Evolutionary conservation across 2,797 vertebrate species (phyloP).

Genomic region (Urosaurus nigricauda): DNA sequence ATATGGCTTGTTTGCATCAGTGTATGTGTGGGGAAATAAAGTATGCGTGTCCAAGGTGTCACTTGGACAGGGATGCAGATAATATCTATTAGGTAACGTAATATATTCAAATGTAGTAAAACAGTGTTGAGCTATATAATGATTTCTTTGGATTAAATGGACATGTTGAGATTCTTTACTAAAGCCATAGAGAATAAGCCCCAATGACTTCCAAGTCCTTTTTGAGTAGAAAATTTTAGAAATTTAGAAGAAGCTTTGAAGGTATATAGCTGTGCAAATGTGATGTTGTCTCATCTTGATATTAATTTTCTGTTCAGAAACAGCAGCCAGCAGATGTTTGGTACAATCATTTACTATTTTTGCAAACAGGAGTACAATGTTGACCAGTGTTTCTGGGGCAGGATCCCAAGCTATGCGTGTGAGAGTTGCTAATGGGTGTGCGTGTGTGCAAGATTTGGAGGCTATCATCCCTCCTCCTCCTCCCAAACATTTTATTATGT

Average conservation of each 20-base stretch:
- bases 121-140: not conserved
- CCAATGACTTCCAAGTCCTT: not conserved
- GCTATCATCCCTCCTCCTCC: too few species aligned
- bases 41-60: not conserved
- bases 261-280: not conserved
- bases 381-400: too few species aligned
- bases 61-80: not conserved
- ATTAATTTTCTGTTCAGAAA: not conserved
- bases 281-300: not conserved
- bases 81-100: not conserved
- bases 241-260: not conserved
- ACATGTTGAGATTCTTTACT: not conserved
- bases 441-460: too few species aligned
- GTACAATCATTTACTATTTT: not conserved
- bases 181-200: too few species aligned
- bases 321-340: not conserved
- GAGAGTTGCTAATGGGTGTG: too few species aligned
- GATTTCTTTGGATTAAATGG: not conserved
- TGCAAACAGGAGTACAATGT: not conserved
- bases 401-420: too few species aligned
- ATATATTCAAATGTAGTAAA: not conserved
- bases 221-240: not conserved
- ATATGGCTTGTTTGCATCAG: constrained; percentile 10
- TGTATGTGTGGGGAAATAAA: not conserved
- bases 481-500: too few species aligned